Base-by-base conservation (phyloP, 2,888 invertebrate species). In the Drosophila ezoana region DNA sequence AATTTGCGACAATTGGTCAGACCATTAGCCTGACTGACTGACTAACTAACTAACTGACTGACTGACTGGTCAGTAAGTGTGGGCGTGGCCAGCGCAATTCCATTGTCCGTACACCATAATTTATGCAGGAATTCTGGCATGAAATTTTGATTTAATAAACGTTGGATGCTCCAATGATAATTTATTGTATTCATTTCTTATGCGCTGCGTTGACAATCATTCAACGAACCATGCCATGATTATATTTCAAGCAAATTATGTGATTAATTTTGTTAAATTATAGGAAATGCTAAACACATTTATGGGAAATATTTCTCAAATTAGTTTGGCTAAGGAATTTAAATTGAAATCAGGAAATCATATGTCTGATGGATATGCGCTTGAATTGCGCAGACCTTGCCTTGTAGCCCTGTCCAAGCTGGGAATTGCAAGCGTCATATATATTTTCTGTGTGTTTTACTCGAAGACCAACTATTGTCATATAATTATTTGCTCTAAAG, bases 1-100 rank as follows among this genome's bases (percentile, higher is more conserved):
- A 84, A 86, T 85, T 87, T 89, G 86, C 82, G 89, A 86, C 89
- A 89, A 87, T 86, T 89, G 85, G 75, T 66, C 85, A 71, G 73
- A 72, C 71, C 81, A 81, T 78, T 86, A 83, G 71, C 63, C 64
- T 64, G 69, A 72, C 63, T 48, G 57, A 62, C 48, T 54, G 43
- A 37, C 47, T 51, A 54, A 45, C 67, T 44, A n/a, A 44, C 38
- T 23, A 40, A 20, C 33, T 23, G 45, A 14, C 54, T 23, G 59
- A 37, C 56, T 41, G 53, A 35, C 33, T 16, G 41, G 3, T 61
- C 75, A 53, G 38, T 23, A 63, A 28, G 63, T 63, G 80, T 68
- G 68, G 82, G 86, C 83, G 88, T 87, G 79, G 52, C 54, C 45
- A n/a, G 16, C 43, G 47, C 70, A 75, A 68, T 65, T 67, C 59